These are phyloP conservation scores for Vanessa atalanta DNA, from an alignment of 1,140 invertebrate genomes.

Conservation along the genomic window DNA sequence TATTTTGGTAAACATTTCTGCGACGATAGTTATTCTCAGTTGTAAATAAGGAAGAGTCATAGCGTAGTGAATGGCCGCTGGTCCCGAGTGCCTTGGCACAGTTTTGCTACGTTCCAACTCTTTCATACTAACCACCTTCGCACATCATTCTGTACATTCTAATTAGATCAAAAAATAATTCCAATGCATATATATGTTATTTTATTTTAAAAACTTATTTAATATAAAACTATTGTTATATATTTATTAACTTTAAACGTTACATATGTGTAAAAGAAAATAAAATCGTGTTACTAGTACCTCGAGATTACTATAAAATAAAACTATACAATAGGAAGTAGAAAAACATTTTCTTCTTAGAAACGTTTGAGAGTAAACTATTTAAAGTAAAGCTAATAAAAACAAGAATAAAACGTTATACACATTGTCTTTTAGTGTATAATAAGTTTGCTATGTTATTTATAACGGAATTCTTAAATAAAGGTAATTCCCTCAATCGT, in stretches of 20 bases:
- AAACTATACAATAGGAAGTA: neutral
- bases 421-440: slow-evolving; percentile 27
- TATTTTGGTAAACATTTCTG: neutral
- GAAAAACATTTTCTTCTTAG: too few relatives aligned
- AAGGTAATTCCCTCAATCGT: slow-evolving; percentile 21
- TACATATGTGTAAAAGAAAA: neutral
- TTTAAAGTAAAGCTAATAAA: too few relatives aligned
- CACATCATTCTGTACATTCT: slow-evolving; percentile 15
- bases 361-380: too few relatives aligned
- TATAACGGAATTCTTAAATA: neutral
- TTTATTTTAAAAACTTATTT: too few relatives aligned
- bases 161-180: neutral
- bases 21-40: neutral
- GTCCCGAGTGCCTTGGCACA: slow-evolving; percentile 64
- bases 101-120: slow-evolving; percentile 40
- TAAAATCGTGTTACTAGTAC: slow-evolving; percentile 22
- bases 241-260: neutral
- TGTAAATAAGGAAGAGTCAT: slow-evolving; percentile 18
- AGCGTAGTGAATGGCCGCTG: slow-evolving; percentile 43
- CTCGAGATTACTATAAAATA: slow-evolving; percentile 33
- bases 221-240: too few relatives aligned
- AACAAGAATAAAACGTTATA: slow-evolving; percentile 11
- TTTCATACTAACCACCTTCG: slow-evolving; percentile 27
- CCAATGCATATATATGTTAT: neutral
- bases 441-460: neutral